Conservation (phyloP, 2,797 vertebrate species). For the Tauraco hartlaubi region DNA sequence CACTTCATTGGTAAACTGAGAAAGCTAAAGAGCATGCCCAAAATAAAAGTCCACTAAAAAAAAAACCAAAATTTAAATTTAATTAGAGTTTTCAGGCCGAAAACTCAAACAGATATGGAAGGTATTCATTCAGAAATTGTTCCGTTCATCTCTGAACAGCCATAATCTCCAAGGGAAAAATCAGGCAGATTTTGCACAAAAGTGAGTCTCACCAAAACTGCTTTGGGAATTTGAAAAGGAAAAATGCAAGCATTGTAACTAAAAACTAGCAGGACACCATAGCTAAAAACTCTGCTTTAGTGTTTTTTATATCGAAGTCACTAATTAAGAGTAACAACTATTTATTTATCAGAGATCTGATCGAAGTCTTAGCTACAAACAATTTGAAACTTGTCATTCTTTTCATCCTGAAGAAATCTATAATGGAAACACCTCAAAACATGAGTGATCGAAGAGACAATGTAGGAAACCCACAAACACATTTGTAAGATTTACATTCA, state of each 20-base stretch:
- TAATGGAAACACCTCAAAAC: not conserved
- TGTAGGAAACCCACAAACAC: not conserved
- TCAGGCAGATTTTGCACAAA: not conserved
- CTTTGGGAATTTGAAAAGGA: not conserved
- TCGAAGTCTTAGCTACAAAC: not conserved
- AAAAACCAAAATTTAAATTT: not conserved
- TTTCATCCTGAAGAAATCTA: not conserved
- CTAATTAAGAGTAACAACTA: not conserved
- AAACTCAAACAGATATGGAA: not conserved
- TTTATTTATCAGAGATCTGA: not conserved
- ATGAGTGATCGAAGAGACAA: not conserved
- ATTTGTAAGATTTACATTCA: not conserved
- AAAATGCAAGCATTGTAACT: not conserved
- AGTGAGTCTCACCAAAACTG: not conserved
- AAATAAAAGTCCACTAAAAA: not conserved
- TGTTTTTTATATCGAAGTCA: not conserved
- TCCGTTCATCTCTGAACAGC: not conserved
- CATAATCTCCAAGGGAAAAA: not conserved
- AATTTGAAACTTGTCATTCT: not conserved
- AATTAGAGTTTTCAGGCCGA: not conserved
- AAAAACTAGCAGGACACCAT: not conserved
- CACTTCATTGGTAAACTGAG: not conserved
- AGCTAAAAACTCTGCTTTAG: not conserved
- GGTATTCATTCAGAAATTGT: not conserved
- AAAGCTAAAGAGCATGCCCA: not conserved